phyloP scores from a whole-genome alignment of 2,113 vertebrate genomes.

The mouse (Mus musculus) region DNA sequence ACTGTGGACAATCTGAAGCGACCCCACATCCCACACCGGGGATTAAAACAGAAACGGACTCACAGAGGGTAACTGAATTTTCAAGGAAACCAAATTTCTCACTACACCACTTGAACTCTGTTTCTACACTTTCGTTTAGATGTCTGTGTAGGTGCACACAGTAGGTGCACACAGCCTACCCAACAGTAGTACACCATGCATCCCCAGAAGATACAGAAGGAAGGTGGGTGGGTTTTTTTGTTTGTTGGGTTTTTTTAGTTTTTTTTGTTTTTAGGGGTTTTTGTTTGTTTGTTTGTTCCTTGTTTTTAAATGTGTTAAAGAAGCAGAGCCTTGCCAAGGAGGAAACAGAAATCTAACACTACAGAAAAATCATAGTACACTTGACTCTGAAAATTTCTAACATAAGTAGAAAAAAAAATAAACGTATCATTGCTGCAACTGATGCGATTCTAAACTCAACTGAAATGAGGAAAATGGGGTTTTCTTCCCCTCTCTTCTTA shows the following conservation, averaged over 20 bases:
- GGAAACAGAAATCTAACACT: neutral
- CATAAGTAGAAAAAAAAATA: neutral
- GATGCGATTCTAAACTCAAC: constrained; percentile 27
- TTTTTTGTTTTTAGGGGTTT: neutral
- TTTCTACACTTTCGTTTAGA: neutral
- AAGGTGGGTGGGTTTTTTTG: neutral
- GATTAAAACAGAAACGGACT: too few relatives aligned
- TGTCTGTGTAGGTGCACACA: neutral
- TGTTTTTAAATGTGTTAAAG: neutral
- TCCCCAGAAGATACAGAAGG: neutral
- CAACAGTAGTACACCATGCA: neutral
- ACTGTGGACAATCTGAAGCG: too few relatives aligned
- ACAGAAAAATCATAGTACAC: neutral
- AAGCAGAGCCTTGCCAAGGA: neutral
- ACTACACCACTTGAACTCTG: neutral
- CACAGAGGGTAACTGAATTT: too few relatives aligned
- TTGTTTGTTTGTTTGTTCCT: neutral
- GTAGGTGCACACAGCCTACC: neutral
- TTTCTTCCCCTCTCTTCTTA: neutral
- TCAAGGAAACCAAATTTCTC: too few relatives aligned
- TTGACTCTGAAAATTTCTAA: neutral
- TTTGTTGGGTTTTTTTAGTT: neutral
- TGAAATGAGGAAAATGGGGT: neutral
- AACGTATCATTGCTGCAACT: neutral
- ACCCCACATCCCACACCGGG: too few relatives aligned